Conservation (phyloP, 2,797 vertebrate genomes). For the Notolabrus celidotus region DNA sequence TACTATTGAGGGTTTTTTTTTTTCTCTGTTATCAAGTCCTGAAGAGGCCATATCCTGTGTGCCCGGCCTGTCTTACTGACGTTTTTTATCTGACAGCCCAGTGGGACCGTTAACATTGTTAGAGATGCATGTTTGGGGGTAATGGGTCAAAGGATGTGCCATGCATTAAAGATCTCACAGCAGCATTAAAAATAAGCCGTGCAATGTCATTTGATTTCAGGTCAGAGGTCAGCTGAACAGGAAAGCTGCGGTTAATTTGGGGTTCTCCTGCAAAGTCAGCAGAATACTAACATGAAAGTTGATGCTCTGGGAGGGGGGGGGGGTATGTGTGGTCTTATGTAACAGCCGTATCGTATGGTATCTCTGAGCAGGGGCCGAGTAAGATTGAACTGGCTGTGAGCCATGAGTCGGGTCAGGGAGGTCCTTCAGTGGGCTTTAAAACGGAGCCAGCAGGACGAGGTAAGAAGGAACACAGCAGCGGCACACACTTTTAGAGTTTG, state of each 20-base stretch:
- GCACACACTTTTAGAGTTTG: neutral
- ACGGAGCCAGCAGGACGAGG: neutral
- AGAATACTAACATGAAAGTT: slow-evolving; percentile 36
- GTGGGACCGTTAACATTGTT: slow-evolving; percentile 45
- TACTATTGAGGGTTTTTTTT: slow-evolving; percentile 27
- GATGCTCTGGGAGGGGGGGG: slow-evolving; percentile 19
- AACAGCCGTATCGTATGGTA: slow-evolving; percentile 39
- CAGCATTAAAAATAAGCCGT: neutral
- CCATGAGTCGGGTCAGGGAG: neutral
- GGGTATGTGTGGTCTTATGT: slow-evolving; percentile 28
- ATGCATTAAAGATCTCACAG: slow-evolving; percentile 7
- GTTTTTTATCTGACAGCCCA: slow-evolving; percentile 41
- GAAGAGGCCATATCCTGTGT: slow-evolving; percentile 47
- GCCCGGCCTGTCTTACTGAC: slow-evolving; percentile 25
- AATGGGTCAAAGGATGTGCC: slow-evolving; percentile 25
- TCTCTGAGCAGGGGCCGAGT: slow-evolving; percentile 15
- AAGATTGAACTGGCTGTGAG: slow-evolving; percentile 13
- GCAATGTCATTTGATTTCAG: slow-evolving; percentile 2
- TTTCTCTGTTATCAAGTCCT: slow-evolving; percentile 39
- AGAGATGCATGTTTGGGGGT: slow-evolving; percentile 6
- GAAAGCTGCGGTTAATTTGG: slow-evolving; percentile 26
- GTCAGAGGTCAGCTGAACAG: slow-evolving; percentile 28
- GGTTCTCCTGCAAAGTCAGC: slow-evolving; percentile 36
- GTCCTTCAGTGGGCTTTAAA: neutral
- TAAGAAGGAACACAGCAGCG: neutral